Base-by-base conservation (phyloP, 2,888 invertebrate species). In the Eupithecia subfuscata region DNA sequence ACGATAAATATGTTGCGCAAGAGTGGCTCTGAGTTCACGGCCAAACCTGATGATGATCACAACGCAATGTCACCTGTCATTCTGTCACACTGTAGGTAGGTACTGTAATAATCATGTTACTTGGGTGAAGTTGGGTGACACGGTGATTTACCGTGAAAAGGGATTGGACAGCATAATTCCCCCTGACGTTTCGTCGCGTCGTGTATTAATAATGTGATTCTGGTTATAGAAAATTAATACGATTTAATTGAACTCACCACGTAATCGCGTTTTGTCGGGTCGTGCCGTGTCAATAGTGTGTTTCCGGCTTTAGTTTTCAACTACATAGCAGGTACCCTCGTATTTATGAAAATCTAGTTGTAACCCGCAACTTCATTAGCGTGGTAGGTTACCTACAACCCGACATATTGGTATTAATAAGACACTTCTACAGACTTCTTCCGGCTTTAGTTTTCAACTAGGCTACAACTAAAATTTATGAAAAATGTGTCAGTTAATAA, bases 1-100 rank as follows among this genome's bases (percentile, higher is more conserved):
- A 18, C 25, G 25, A n/a, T 71, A 60, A 68, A 43, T 48, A 37
- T n/a, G 76, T 72, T 76, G 67, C 70, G 78, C 75, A 65, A 56
- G 64, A 69, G 74, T 72, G 40, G 40, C 34, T 60, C 14, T 1
- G 75, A 73, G 79, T 75, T 76, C 79, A 79, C 69, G 78, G 79
- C 34, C 76, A 71, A 18, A 37, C 37, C 34, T 69, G 48, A 52
- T 69, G 48, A 69, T 52, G 52, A 69, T 52, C 34, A 34, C 64
- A 64, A 3, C 52, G 6, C 48, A 52, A 69, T 69, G 68, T 69
- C 64, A 69, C 68, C 45, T 45, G 68, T 45, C 45, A 69, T 30
- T 5, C 69, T 69, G 48, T 30, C 69, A 30, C 30, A 30, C 30
- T 30, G 30, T n/a, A n/a, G n/a, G n/a, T n/a, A n/a, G n/a, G 30